Percentiles rank a stretch among this genome's conserved stretches.
phyloP scores from a whole-genome alignment of 2,888 invertebrate genomes.

The Leptinotarsa rubiginosa region DNA sequence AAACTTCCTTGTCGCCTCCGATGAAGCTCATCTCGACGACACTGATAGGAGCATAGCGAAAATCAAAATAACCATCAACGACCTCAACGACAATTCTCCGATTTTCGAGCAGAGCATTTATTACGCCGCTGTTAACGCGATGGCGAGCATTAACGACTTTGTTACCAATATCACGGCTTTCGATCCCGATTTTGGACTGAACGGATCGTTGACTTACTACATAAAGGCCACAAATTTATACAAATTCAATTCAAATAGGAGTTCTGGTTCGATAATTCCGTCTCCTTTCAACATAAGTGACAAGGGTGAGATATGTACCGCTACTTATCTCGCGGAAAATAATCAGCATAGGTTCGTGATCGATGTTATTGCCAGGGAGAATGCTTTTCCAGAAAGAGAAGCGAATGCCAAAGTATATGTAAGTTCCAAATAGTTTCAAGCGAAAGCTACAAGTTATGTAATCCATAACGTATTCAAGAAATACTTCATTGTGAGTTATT shows the following conservation, averaged over 20 bases:
- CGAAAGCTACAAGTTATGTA: no score
- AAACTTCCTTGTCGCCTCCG: conserved; percentile 73
- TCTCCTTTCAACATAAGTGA: conserved; percentile 86
- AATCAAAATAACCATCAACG: conserved; percentile 79
- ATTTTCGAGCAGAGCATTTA: conserved; percentile 62
- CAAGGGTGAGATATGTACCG: conserved; percentile 79
- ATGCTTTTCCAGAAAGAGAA: conserved; percentile 81
- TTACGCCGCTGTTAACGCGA: conserved; percentile 77
- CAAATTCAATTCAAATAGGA: conserved; percentile 80
- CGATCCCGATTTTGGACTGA: conserved; percentile 86
- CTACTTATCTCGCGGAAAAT: conserved; percentile 88
- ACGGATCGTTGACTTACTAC: conserved; percentile 85
- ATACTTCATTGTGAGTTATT: no score
- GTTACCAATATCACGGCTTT: conserved; percentile 81
- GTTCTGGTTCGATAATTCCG: conserved; percentile 88
- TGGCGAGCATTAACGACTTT: conserved; percentile 81
- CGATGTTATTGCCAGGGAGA: conserved; percentile 85
- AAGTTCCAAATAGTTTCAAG: conserved; percentile 61
- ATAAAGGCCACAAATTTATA: conserved; percentile 85
- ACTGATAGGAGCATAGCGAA: conserved; percentile 78
- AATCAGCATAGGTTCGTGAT: conserved; percentile 89
- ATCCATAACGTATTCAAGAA: no score
- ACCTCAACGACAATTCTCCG: conserved; percentile 89
- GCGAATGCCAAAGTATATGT: conserved; percentile 84
- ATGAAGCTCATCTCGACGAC: conserved; percentile 67